Evolutionary conservation across 2,888 invertebrate genomes (phyloP).

Genomic region (Hybos culiciformis): DNA sequence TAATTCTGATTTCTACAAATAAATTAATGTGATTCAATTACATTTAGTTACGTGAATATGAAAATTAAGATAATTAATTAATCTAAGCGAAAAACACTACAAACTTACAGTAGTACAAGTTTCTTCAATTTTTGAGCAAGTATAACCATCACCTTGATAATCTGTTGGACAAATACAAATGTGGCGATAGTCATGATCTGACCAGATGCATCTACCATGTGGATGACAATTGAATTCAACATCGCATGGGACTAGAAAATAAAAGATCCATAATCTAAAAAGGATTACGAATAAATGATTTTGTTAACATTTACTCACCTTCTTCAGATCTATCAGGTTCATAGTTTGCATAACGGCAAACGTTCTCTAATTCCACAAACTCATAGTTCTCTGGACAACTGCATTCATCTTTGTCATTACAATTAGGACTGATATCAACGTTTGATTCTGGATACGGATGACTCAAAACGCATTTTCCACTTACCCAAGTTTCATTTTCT

Average conservation of each 20-base stretch:
- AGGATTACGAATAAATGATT: neutral
- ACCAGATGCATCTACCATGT: constrained; percentile 62
- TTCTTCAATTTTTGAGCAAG: constrained; percentile 47
- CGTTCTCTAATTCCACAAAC: constrained; percentile 32
- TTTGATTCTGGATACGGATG: constrained; percentile 22
- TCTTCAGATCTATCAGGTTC: constrained; percentile 22
- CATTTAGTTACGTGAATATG: neutral
- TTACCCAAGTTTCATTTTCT: constrained; percentile 27
- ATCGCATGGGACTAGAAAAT: constrained; percentile 53
- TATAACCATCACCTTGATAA: constrained; percentile 70
- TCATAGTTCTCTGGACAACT: constrained; percentile 39
- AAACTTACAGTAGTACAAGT: constrained; percentile 40
- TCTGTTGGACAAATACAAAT: constrained; percentile 70
- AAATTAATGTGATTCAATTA: no score
- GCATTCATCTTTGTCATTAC: constrained; percentile 34
- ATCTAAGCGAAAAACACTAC: neutral
- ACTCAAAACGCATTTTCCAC: constrained; percentile 24
- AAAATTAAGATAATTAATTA: neutral
- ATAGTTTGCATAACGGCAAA: constrained; percentile 20
- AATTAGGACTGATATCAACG: constrained; percentile 25
- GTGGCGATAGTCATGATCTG: constrained; percentile 41
- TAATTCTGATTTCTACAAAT: constrained; percentile 36
- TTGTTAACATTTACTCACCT: constrained; percentile 18
- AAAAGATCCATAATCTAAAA: constrained; percentile 5
- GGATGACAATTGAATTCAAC: constrained; percentile 65